These are phyloP conservation scores for Graptemys geographica DNA, from an alignment of 2,797 vertebrate species.

Conservation along the genomic window DNA sequence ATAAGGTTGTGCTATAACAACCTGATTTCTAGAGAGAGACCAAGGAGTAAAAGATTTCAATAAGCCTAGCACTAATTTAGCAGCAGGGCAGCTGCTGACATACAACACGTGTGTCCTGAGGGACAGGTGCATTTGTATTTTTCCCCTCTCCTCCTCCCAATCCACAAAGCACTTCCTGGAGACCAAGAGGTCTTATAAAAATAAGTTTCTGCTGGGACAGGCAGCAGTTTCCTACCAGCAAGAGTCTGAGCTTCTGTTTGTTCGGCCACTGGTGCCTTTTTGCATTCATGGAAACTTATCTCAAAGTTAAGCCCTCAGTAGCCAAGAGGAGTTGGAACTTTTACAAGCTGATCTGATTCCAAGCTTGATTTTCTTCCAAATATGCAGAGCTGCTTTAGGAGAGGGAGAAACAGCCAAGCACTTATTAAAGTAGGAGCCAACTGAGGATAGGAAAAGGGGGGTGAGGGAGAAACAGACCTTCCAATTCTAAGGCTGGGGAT, in stretches of 20 bases:
- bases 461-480: neutral
- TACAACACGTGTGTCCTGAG: accelerated
- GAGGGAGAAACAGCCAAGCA: neutral
- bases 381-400: conserved; percentile 40
- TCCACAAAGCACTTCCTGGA: neutral
- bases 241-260: neutral
- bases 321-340: conserved; percentile 23
- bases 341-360: conserved; percentile 19
- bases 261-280: neutral
- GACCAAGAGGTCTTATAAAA: neutral
- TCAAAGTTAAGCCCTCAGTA: neutral
- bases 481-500: neutral
- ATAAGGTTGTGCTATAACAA: accelerated
- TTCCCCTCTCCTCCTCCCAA: neutral
- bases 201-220: neutral
- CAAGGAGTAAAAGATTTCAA: neutral
- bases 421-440: neutral
- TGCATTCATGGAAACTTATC: conserved; percentile 6
- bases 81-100: accelerated
- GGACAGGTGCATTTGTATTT: accelerated
- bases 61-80: neutral
- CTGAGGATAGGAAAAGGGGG: neutral
- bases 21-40: accelerated
- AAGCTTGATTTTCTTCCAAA: conserved; percentile 52
- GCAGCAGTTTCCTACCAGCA: neutral